Percentiles rank a stretch among this genome's conserved stretches.
Conservation (phyloP, 1,140 invertebrate genomes). For the Trichonephila inaurata region DNA sequence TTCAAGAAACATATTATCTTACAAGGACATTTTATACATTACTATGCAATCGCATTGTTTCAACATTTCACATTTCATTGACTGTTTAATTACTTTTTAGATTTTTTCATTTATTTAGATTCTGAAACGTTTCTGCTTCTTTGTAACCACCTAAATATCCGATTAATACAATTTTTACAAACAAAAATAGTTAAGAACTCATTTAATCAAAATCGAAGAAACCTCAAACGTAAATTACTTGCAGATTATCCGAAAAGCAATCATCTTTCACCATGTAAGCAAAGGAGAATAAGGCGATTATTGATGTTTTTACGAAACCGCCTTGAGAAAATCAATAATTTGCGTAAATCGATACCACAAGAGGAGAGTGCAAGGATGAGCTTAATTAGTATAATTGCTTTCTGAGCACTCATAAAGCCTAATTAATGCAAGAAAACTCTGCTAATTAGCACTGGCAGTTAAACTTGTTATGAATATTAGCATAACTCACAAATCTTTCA, state of each 20-base stretch:
- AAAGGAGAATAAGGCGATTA: background rate
- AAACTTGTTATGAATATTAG: background rate
- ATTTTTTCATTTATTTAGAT: too few species aligned
- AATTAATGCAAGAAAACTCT: background rate
- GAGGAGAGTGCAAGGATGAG: background rate
- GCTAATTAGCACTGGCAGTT: background rate
- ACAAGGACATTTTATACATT: too few species aligned
- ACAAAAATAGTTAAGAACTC: too few species aligned
- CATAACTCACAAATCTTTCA: background rate
- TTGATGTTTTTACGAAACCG: background rate
- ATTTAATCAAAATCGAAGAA: too few species aligned
- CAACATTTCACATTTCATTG: too few species aligned
- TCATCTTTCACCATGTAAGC: background rate
- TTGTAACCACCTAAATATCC: too few species aligned
- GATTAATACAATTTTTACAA: too few species aligned
- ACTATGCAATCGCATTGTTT: too few species aligned
- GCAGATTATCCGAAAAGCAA: background rate
- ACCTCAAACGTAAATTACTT: background rate
- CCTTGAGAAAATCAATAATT: background rate
- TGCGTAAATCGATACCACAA: background rate
- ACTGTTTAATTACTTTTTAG: too few species aligned
- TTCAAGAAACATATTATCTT: too few species aligned
- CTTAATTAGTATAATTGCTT: constrained; percentile 9
- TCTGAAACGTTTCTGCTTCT: too few species aligned
- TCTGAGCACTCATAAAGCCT: background rate